Percentiles rank a stretch among this genome's conserved stretches.
Conservation (phyloP, 2,113 vertebrate genomes). For the Etheostoma spectabile region DNA sequence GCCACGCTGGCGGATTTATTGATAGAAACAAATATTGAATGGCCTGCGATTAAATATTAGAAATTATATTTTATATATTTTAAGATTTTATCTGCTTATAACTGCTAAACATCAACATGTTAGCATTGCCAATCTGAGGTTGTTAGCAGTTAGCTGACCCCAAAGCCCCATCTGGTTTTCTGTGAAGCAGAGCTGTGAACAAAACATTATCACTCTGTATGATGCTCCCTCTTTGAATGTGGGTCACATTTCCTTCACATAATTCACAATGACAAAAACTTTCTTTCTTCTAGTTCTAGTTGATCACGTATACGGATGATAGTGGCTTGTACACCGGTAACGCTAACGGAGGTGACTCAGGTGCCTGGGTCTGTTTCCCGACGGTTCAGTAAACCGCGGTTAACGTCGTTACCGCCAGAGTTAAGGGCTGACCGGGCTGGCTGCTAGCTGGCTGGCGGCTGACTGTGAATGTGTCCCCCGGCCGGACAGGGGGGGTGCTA, state of each 20-base stretch:
- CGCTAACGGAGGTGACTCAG: too few relatives aligned
- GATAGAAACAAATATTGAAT: not conserved
- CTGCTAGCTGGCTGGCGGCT: too few relatives aligned
- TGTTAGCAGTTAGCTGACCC: too few relatives aligned
- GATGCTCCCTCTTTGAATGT: slow-evolving; percentile 49
- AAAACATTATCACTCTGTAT: slow-evolving; percentile 32
- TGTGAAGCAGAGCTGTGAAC: slow-evolving; percentile 28
- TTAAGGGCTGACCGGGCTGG: too few relatives aligned
- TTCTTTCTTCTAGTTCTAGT: slow-evolving; percentile 17
- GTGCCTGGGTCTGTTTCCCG: too few relatives aligned
- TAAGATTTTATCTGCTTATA: not conserved
- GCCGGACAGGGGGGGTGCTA: too few relatives aligned
- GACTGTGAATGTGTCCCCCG: too few relatives aligned
- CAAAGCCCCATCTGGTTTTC: slow-evolving; percentile 8
- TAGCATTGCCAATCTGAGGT: not conserved
- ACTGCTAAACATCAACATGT: not conserved
- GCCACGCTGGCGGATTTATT: not conserved
- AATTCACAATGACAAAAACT: not conserved
- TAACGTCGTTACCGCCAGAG: too few relatives aligned
- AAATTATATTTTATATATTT: too few relatives aligned
- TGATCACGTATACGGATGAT: slow-evolving; percentile 2
- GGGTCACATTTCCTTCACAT: slow-evolving; percentile 63
- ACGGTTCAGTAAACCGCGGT: too few relatives aligned
- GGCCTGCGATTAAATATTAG: too few relatives aligned
- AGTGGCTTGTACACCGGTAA: not conserved